Conservation (phyloP, 2,113 vertebrate genomes). For the Zootoca vivipara region DNA sequence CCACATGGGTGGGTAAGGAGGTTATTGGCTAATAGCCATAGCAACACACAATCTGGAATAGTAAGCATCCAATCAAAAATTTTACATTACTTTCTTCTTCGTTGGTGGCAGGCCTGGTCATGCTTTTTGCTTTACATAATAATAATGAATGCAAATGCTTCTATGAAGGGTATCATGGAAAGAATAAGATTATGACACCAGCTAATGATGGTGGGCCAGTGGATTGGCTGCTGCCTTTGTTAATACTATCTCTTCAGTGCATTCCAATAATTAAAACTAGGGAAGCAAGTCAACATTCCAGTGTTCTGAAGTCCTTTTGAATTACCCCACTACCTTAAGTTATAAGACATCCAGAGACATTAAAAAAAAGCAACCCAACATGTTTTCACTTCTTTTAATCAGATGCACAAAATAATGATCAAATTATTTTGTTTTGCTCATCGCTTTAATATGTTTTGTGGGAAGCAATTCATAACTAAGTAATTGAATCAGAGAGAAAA, state of each 20-base stretch:
- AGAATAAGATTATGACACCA: background rate
- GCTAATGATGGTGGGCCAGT: background rate
- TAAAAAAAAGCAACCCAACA: background rate
- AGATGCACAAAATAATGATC: background rate
- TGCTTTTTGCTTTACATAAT: background rate
- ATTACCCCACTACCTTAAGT: background rate
- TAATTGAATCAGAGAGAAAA: too few relatives aligned
- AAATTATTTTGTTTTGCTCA: background rate
- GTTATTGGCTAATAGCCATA: background rate
- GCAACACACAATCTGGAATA: background rate
- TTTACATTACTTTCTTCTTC: background rate
- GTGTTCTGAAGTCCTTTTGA: background rate
- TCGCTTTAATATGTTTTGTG: too few relatives aligned
- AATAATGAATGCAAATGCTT: background rate
- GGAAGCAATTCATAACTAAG: too few relatives aligned
- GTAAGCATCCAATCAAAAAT: too few relatives aligned
- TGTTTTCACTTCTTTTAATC: background rate
- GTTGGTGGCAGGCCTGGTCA: background rate
- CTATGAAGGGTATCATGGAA: background rate
- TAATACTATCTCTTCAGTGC: background rate
- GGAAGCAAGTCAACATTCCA: background rate
- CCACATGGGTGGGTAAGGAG: background rate
- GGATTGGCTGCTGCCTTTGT: background rate
- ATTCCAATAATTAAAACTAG: background rate
- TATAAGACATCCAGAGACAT: too few relatives aligned